Evolutionary conservation across 2,888 invertebrate species (phyloP), one percentile per base, ranked within the genome.

Genomic region (Orthosia incerta): DNA sequence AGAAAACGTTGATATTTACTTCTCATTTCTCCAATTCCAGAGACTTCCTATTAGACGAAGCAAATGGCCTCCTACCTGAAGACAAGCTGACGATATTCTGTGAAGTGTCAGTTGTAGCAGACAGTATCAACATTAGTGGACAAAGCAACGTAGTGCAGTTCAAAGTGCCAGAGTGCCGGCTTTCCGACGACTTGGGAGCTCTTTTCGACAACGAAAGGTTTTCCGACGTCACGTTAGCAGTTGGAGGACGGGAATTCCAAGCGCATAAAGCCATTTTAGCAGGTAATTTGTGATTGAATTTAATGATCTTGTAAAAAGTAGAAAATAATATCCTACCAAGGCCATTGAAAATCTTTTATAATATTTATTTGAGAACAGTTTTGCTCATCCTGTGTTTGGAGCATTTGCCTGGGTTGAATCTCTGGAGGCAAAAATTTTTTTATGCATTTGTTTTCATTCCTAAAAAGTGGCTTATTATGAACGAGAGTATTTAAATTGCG

Each of bases 21-120:
- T 13, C 3, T 48, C 0, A 68, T 46, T 67, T 76, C 71, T 72
- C 61, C 64, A 66, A 68, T 76, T 95, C 77, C 95, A 96, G 99
- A 96, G 99, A 99, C 96, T 99, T 99, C 96, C 97, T 99, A 83
- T 97, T 99, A 94, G 99, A 99, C 95, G 99, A 99, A 97, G 99
- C 99, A 78, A 99, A 99, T 94, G 99, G 99, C 88, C 97, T 99
- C 62, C 97, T 99, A 90, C 99, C 99, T 23, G 99, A 99, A 94
- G 99, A 99, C 95, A 99, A 99, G 97, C 97, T 99, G 94, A 99
- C 99, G 93, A 99, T 99, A 97, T 99, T 99, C 97, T 99, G 99
- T 97, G 99, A 99, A 97, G 99, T 98, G 95, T 96, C 96, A 73
- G 99, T 99, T 60, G 99, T 99, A 65, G 99, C 99, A 76, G 99